phyloP scores from a whole-genome alignment of 2,113 vertebrate species.

The Lagopus leucura region DNA sequence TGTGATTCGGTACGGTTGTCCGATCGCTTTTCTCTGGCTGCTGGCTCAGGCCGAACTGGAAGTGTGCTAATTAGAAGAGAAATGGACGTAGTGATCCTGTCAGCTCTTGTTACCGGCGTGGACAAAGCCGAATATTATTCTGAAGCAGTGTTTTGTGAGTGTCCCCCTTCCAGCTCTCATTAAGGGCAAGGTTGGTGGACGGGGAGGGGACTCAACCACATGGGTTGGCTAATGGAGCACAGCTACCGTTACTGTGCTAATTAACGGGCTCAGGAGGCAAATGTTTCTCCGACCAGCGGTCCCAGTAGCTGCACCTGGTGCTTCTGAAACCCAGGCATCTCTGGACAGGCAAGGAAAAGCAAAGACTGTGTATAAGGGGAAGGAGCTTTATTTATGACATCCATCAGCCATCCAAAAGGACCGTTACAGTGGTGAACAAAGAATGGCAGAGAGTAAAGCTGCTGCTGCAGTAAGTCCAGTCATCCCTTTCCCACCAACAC shows the following conservation, averaged over 20 bases:
- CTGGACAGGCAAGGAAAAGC: conserved; percentile 33
- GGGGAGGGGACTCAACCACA: conserved; percentile 74
- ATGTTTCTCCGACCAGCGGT: conserved; percentile 54
- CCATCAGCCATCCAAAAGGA: background rate
- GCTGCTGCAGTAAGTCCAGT: background rate
- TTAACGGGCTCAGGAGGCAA: conserved; percentile 77
- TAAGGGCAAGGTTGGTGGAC: conserved; percentile 82
- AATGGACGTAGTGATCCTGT: conserved; percentile 97
- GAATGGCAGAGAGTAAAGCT: background rate
- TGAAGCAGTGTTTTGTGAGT: conserved; percentile 95
- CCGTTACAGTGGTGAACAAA: background rate
- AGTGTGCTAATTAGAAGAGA: conserved; percentile 99
- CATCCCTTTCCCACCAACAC: background rate
- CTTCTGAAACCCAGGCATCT: conserved; percentile 43
- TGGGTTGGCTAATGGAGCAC: conserved; percentile 78
- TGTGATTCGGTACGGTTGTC: conserved; percentile 94
- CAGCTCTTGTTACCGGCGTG: conserved; percentile 89
- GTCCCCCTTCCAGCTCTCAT: conserved; percentile 91
- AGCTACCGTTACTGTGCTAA: conserved; percentile 79
- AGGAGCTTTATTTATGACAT: background rate
- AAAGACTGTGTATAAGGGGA: background rate
- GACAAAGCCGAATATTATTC: conserved; percentile 98
- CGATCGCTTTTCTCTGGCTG: conserved; percentile 88
- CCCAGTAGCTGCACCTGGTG: conserved; percentile 65
- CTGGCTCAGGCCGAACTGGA: conserved; percentile 87